Conservation (phyloP, 30 jellyfish, hydroid and myxozoan species). For the Phacellophora camtschatica region DNA sequence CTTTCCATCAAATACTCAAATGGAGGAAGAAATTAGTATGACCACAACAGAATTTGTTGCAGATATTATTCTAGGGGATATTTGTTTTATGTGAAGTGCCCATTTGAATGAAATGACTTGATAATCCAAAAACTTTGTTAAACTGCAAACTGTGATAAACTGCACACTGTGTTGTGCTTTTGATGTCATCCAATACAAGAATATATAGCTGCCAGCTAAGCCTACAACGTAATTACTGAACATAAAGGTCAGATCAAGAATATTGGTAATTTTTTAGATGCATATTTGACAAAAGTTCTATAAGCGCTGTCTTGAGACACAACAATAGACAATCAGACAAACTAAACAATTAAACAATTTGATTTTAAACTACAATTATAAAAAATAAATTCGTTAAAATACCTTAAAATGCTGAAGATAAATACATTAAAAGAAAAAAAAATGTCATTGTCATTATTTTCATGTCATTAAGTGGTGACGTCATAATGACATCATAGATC, state of each 20-base stretch:
- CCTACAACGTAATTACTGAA: background rate
- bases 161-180: background rate
- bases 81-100: background rate
- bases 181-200: background rate
- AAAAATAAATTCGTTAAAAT: no score
- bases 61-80: background rate
- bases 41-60: background rate
- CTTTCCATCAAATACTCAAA: background rate
- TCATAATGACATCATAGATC: background rate
- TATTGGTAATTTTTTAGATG: no score
- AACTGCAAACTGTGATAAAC: no score
- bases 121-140: no score
- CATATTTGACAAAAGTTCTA: no score
- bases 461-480: background rate
- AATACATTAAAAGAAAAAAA: no score
- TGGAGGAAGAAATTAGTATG: background rate
- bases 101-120: no score
- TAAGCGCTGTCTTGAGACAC: no score
- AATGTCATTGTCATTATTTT: background rate
- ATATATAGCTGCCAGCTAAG: background rate
- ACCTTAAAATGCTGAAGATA: no score
- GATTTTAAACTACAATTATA: no score
- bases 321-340: no score
- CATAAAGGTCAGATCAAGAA: constrained; percentile 9
- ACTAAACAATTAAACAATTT: no score